Base-by-base conservation (phyloP, 1,140 invertebrate species). In the Lasaia peninsularis region DNA sequence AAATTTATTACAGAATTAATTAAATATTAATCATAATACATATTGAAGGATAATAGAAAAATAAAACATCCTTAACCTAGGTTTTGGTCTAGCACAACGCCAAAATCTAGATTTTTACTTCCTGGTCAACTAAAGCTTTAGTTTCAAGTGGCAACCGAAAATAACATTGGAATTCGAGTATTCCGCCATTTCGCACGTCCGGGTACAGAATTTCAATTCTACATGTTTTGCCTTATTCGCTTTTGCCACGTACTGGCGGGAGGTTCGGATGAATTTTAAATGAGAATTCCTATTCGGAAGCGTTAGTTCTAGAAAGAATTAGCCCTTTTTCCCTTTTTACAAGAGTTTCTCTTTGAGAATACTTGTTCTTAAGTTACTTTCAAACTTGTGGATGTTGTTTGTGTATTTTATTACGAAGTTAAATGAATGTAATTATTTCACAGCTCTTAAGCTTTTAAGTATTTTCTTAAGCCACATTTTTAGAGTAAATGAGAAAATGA, bases 201-300 rank as follows among this genome's bases (percentile, higher is more conserved):
- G 57, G n/a, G 67, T 60, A 20, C 63, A 75, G 78, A 81, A 86
- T 83, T 86, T 80, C 73, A 86, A 86, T 83, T 81, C 73, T 63
- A 67, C 49, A 67, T 74, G 78, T 74, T 78, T 75, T 74, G 70
- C 60, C 69, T 73, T 67, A 63, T 63, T 60, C 67, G 64, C 71
- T 69, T 74, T 76, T 63, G 65, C 73, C 78, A 71, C 75, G 77
- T 78, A 78, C 71, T 55, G 58, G 48, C 44, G 64, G 58, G 58
- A 75, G 69, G 76, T 76, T 70, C 72, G 70, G 73, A 76, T 79
- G 69, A 74, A 75, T 78, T 77, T 78, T 54, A 79, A 79, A 82
- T 84, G 75, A 75, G 72, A 78, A 78, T 78, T 79, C 40, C 40
- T 48, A 20, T 48, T 48, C 20, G 40, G 40, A 48, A 18, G 16